These are phyloP conservation scores for Polydrusus tereticollis DNA, from an alignment of 2,888 invertebrate genomes.

Conservation along the genomic window DNA sequence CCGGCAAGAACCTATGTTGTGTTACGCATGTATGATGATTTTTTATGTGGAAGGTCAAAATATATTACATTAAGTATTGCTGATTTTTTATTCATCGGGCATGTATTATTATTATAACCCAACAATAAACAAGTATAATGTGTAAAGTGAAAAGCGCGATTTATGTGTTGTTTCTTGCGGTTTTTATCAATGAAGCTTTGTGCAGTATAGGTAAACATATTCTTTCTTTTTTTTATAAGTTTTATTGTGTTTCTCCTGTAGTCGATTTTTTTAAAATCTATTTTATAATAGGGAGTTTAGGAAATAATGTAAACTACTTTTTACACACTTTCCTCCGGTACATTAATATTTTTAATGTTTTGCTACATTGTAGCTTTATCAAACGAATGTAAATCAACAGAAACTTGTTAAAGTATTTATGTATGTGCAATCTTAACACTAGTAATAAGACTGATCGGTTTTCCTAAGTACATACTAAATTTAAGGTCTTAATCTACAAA, in stretches of 20 bases:
- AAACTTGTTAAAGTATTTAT: too few species aligned
- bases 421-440: too few species aligned
- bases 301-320: too few species aligned
- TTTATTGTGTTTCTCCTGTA: not conserved
- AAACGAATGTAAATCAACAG: too few species aligned
- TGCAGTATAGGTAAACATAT: conserved; percentile 50
- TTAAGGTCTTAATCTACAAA: too few species aligned
- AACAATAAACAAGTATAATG: conserved; percentile 51
- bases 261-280: too few species aligned
- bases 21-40: conserved; percentile 63
- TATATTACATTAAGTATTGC: conserved; percentile 57
- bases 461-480: too few species aligned
- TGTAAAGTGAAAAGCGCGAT: conserved; percentile 51
- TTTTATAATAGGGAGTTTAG: too few species aligned
- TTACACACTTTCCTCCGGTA: too few species aligned
- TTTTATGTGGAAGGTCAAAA: conserved; percentile 63
- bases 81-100: conserved; percentile 55
- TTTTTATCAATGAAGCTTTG: conserved; percentile 34
- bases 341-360: too few species aligned
- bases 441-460: too few species aligned
- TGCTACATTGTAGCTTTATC: too few species aligned
- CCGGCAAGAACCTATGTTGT: conserved; percentile 40
- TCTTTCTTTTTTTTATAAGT: not conserved
- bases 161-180: conserved; percentile 45
- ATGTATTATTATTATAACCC: conserved; percentile 50